Percentiles rank a stretch among this genome's conserved stretches.
Conservation (phyloP, 2,888 invertebrate species). For the Chirona hameri region DNA sequence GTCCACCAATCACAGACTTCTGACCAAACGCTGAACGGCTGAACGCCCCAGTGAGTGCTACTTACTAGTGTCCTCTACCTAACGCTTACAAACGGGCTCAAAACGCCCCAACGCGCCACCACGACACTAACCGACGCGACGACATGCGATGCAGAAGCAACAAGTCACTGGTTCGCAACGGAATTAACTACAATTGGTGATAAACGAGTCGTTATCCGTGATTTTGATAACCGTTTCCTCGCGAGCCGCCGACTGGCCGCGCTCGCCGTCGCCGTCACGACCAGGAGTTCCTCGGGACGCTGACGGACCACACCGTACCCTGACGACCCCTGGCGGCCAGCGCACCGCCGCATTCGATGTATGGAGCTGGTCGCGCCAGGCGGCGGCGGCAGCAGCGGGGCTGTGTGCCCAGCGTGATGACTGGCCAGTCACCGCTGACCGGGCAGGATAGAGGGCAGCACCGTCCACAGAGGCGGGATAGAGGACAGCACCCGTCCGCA, state of each 20-base stretch:
- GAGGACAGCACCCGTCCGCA: neutral
- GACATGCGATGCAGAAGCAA: neutral
- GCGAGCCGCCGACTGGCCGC: neutral
- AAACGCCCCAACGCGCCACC: neutral
- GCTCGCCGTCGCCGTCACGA: neutral
- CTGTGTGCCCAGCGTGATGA: neutral
- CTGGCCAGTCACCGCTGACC: too few relatives aligned
- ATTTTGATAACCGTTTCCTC: neutral
- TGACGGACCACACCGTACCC: neutral
- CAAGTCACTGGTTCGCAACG: neutral
- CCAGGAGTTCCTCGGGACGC: neutral
- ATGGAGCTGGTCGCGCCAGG: neutral
- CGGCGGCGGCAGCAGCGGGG: neutral
- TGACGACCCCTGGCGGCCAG: neutral
- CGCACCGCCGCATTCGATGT: neutral
- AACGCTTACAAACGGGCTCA: neutral
- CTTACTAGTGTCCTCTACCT: neutral
- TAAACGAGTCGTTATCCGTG: neutral
- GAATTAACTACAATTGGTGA: neutral
- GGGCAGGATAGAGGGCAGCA: too few relatives aligned
- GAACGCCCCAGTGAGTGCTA: neutral
- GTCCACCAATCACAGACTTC: conserved; percentile 12
- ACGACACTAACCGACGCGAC: neutral
- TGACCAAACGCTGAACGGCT: neutral
- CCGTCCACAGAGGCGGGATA: neutral